phyloP scores from a whole-genome alignment of 2,113 vertebrate genomes.

The Sorex fumeus region DNA sequence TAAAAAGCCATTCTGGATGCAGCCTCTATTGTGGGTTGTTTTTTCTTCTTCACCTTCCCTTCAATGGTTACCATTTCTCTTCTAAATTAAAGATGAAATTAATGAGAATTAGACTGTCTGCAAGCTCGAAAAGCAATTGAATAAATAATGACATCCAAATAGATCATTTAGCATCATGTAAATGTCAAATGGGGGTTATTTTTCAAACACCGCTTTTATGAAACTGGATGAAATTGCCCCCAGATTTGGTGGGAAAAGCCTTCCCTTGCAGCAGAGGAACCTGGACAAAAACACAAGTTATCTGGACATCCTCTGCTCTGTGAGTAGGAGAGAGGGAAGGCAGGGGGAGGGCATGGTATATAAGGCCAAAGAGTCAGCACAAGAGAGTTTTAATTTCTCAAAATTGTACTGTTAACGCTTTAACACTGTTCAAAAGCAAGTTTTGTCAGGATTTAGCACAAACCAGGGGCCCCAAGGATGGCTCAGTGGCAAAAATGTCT shows the following conservation, averaged over 20 bases:
- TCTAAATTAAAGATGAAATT: slow-evolving; percentile 73
- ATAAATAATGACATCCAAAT: slow-evolving; percentile 66
- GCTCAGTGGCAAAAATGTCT: too few species aligned
- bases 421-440: neutral
- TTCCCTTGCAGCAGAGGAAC: neutral
- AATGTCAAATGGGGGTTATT: slow-evolving; percentile 39
- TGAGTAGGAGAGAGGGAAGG: too few species aligned
- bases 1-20: neutral
- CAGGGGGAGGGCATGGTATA: neutral
- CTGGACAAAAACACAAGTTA: neutral
- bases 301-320: neutral
- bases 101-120: slow-evolving; percentile 64
- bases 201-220: slow-evolving; percentile 64
- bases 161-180: slow-evolving; percentile 58
- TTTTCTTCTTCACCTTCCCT: slow-evolving; percentile 20
- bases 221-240: neutral
- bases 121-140: slow-evolving; percentile 51
- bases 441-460: neutral
- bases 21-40: neutral
- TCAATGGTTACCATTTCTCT: slow-evolving; percentile 61
- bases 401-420: neutral
- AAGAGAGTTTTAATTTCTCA: neutral
- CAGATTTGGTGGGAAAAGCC: neutral
- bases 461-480: too few species aligned
- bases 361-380: neutral